Percentiles rank a stretch among this genome's conserved stretches.
Conservation (phyloP, 2,113 vertebrate genomes). For the Bettongia penicillata region DNA sequence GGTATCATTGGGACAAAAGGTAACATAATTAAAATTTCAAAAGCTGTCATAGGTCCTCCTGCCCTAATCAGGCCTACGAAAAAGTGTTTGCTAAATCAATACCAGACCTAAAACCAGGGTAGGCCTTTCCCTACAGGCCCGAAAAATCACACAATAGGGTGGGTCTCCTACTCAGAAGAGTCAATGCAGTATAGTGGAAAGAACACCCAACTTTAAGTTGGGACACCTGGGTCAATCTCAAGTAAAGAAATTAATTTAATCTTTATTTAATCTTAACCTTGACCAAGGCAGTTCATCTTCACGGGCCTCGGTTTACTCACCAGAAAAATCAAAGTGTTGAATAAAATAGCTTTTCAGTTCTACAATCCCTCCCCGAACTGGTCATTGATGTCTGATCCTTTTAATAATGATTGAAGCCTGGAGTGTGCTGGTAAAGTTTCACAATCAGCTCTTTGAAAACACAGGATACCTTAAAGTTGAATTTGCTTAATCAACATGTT, state of each 20-base stretch:
- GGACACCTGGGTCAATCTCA: not conserved
- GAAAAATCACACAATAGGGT: not conserved
- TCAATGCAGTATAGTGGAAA: not conserved
- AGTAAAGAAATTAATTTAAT: not conserved
- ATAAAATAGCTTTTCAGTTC: not conserved
- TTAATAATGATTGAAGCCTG: not conserved
- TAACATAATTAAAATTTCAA: not conserved
- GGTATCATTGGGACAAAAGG: not conserved
- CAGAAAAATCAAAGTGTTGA: not conserved
- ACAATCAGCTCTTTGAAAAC: not conserved
- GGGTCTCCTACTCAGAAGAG: not conserved
- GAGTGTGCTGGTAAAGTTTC: not conserved
- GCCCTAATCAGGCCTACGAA: not conserved
- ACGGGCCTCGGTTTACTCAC: not conserved
- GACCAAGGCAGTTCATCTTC: not conserved
- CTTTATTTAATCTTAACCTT: not conserved
- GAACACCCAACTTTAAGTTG: not conserved
- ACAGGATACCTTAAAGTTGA: not conserved
- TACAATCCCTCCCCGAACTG: not conserved
- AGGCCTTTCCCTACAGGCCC: not conserved
- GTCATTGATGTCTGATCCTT: not conserved
- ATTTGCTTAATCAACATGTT: not conserved
- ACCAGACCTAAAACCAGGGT: not conserved
- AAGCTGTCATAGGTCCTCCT: not conserved
- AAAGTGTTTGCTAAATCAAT: not conserved